Conservation (phyloP, 2,113 vertebrate species). For the Tricholaema leucomelas region DNA sequence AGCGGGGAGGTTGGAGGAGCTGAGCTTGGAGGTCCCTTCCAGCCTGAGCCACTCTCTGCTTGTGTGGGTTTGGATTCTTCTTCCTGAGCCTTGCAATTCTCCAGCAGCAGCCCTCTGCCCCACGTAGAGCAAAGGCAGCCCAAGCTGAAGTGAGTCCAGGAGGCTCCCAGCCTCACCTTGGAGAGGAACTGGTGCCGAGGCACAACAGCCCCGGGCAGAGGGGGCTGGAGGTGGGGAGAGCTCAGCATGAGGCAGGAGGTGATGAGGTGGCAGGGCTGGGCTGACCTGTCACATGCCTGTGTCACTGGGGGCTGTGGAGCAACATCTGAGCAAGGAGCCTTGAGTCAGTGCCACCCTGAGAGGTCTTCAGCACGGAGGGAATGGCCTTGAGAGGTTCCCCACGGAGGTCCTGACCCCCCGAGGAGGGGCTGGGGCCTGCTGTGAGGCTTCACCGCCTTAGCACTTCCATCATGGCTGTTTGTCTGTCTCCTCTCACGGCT, state of each 20-base stretch:
- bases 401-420: rapidly evolving
- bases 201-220: not conserved
- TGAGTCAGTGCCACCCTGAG: not conserved
- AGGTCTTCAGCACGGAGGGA: not conserved
- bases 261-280: not conserved
- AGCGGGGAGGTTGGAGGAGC: too few species aligned
- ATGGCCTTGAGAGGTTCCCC: not conserved
- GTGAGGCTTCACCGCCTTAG: rapidly evolving
- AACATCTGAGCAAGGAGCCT: not conserved
- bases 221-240: not conserved
- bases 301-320: not conserved
- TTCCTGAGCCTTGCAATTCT: too few species aligned
- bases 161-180: not conserved
- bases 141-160: too few species aligned
- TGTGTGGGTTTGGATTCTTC: too few species aligned
- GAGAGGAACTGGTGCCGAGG: not conserved
- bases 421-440: not conserved
- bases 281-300: rapidly evolving
- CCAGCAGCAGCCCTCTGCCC: too few species aligned
- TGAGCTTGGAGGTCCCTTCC: too few species aligned
- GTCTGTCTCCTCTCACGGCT: not conserved
- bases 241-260: not conserved
- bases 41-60: too few species aligned
- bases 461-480: rapidly evolving
- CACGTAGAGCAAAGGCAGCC: not conserved